phyloP scores from a whole-genome alignment of 2,113 vertebrate species.

The Pontoporia blainvillei region DNA sequence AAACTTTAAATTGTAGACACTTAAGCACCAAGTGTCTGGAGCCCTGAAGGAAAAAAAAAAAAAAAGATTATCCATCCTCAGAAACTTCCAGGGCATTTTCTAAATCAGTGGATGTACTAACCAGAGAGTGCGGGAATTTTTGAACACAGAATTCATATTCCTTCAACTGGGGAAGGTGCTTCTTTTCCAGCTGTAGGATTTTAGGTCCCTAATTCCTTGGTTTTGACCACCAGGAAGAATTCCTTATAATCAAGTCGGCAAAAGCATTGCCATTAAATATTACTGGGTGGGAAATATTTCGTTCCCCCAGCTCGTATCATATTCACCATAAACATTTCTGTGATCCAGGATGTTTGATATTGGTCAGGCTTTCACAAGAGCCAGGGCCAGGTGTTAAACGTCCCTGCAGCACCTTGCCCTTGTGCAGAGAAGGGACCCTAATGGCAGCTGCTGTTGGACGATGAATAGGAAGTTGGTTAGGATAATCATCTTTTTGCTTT shows the following conservation, averaged over 20 bases:
- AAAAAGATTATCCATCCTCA: neutral
- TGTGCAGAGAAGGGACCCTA: neutral
- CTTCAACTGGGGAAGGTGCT: neutral
- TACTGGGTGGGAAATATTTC: neutral
- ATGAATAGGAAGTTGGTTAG: neutral
- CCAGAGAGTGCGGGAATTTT: neutral
- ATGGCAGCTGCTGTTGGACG: rapidly evolving
- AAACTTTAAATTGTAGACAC: slow-evolving; percentile 35
- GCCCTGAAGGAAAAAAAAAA: neutral
- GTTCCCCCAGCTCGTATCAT: neutral
- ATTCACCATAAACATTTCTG: neutral
- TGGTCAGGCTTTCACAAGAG: neutral
- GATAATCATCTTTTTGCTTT: neutral
- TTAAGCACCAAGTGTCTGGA: slow-evolving; percentile 27
- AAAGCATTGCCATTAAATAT: neutral
- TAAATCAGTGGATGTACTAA: neutral
- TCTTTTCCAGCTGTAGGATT: neutral
- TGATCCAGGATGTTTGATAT: neutral
- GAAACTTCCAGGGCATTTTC: neutral
- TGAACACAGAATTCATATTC: neutral
- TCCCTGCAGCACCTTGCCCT: neutral
- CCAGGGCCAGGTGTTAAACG: neutral
- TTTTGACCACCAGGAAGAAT: neutral
- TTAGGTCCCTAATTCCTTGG: neutral
- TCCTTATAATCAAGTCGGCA: neutral